Base-by-base conservation (phyloP, 1,140 invertebrate genomes). In the Diachasma alloeum region DNA sequence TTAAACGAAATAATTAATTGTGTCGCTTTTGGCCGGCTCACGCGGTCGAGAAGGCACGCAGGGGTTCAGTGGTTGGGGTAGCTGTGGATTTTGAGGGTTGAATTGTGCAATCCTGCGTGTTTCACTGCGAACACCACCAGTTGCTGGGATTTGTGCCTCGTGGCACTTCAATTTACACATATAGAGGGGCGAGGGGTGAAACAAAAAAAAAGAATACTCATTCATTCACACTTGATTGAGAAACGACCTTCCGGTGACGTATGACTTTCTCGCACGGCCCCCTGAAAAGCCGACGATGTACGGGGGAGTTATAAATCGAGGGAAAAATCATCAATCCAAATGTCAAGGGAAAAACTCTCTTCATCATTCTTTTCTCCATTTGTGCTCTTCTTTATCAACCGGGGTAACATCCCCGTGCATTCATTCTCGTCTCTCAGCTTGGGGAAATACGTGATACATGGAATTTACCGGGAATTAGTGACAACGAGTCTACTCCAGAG, bases 1-100 rank as follows among this genome's bases (percentile, higher is more conserved):
- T 73, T 74, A 78, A 81, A 81, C 46, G 79, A 77, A 77, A 80
- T 75, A 80, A 80, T 79, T 81, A 79, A 80, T 80, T 69, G 72
- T 67, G 53, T 39, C 76, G 36, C 15, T 26, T 63, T 63, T 42
- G 67, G 42, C 6, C 26, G 24, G 37, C 36, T 17, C 15, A 42
- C 10, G 67, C 36, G 39, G 69, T 48, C 36, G 39, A 26, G 39
- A 71, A 46, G 26, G 22, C 69, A 42, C 69, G 22, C 17, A 39
- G 11, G n/a, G 17, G n/a, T 39, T 39, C 15, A 19, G 66, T 3
- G 2, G 1, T 68, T 8, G 66, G 9, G 31, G 15, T 68, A 36
- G 15, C n/a, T 6, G 31, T 17, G 15, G 66, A 68, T 36, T 37
- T 39, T 19, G 36, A 39, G 19, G 24, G 37, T 15, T 53, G 15